Base-by-base conservation (phyloP, 64 coral and sea anemone genomes). In the Dendronephthya gigantea region DNA sequence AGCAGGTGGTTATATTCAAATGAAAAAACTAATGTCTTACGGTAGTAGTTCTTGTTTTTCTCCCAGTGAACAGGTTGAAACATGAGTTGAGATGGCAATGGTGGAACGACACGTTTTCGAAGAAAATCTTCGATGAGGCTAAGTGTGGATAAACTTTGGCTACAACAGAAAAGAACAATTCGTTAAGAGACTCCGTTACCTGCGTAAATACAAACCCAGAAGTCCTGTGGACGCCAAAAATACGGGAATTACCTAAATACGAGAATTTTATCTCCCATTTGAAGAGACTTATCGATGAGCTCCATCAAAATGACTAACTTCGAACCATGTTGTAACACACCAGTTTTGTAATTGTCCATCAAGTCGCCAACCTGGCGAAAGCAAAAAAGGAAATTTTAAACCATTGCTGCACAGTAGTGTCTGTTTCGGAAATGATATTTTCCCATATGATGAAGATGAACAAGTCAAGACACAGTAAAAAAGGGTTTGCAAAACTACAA, bases 141-240 rank as follows among this genome's bases (percentile, higher is more conserved):
- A 43, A 98, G 50, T 41, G 95, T 98, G 6, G 95, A 98, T 23
- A 98, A 74, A 84, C 95, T 98, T 88, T 98, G 95, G 66, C 95
- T 98, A 47, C 22, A 90, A 90, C 11, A 66, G 16, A 9, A 40
- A 81, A 16, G 49, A 82, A 35, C 23, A 13, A 50, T 14, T 11
- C 0, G 33, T 49, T 36, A 43, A 45, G 34, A 28, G 68, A 35
- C 34, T 9, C 0, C 37, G 3, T 22, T 15, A n/a, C 6, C 5
- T n/a, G 17, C 17, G 7, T 23, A 9, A 58, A 58, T 22, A 23
- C 8, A 27, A 62, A 62, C 19, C 7, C 11, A 11, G 41, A 45
- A 4, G 23, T 58, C 22, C 22, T 58, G 4, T 58, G 9, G 51
- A 58, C 22, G 14, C 22, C 51, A 58, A 5, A 58, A 5, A 62